Percentiles rank a stretch among this genome's conserved stretches.
phyloP scores from a whole-genome alignment of 53 echinoderm and acorn worm species.

The Luidia sarsii region DNA sequence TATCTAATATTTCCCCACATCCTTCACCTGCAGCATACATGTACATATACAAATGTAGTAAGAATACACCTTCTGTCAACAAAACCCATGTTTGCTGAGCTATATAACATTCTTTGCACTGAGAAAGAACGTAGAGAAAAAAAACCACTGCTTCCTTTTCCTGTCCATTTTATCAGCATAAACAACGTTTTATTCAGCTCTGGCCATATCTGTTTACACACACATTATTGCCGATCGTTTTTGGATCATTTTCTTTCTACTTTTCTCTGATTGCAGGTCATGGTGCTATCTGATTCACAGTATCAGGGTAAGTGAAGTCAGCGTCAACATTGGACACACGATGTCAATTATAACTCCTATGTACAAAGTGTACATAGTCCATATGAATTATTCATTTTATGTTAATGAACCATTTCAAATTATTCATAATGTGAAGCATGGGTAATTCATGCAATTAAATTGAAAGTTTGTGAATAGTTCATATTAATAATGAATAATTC shows the following conservation, averaged over 20 bases:
- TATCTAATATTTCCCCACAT: too few relatives aligned
- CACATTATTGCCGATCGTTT: background rate
- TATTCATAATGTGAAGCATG: background rate
- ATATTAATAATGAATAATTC: background rate
- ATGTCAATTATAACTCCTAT: background rate
- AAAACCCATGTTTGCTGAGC: background rate
- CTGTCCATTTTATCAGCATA: background rate
- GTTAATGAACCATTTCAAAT: background rate
- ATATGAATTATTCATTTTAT: background rate
- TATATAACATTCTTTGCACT: background rate
- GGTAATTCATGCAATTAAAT: background rate
- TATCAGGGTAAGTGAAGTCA: slow-evolving; percentile 27
- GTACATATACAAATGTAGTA: too few relatives aligned
- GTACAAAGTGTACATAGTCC: background rate
- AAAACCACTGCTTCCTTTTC: background rate
- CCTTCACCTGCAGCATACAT: too few relatives aligned
- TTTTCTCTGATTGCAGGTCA: slow-evolving; percentile 3
- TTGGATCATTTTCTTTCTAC: background rate
- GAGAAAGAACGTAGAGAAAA: background rate
- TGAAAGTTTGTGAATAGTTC: background rate
- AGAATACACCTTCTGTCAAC: too few relatives aligned
- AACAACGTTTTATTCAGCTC: background rate
- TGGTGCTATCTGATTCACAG: slow-evolving; percentile 27
- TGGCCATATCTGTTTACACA: background rate
- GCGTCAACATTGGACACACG: background rate